A percentile compares a stretch with the other conserved stretches of the same genome.
Evolutionary conservation across 1,140 invertebrate genomes (phyloP).

Genomic region (Calliphora vicina): DNA sequence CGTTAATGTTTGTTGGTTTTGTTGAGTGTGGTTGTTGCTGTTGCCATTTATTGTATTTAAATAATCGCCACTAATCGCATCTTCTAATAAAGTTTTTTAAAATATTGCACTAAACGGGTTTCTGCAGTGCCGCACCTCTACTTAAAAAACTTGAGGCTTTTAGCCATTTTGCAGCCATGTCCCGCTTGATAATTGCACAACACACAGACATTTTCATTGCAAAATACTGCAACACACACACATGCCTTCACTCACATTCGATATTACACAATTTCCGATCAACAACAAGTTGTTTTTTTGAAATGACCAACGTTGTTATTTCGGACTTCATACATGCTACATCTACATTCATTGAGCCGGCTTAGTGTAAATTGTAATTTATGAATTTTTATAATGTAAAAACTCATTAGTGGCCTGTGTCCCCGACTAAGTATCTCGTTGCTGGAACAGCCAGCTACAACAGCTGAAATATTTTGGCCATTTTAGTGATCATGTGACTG

Average conservation of each 20-base stretch:
- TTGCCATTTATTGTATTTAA: not conserved
- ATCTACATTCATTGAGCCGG: conserved; percentile 37
- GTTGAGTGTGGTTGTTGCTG: not conserved
- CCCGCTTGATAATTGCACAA: no score
- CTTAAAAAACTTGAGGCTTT: not conserved
- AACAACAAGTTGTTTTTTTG: not conserved
- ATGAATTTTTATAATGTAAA: conserved; percentile 44
- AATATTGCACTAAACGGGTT: conserved; percentile 51
- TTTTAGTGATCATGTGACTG: not conserved
- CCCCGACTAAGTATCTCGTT: not conserved
- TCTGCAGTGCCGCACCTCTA: conserved; percentile 20
- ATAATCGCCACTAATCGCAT: conserved; percentile 3
- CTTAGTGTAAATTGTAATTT: conserved; percentile 56
- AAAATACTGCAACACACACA: not conserved
- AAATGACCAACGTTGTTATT: not conserved
- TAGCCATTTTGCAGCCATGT: conserved; percentile 10
- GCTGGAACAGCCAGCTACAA: not conserved
- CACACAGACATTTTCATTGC: no score
- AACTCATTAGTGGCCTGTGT: not conserved
- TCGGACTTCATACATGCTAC: no score
- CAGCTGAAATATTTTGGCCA: not conserved
- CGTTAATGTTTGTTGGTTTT: conserved; percentile 40
- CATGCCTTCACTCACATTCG: not conserved
- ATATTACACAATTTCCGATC: not conserved
- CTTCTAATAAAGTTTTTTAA: conserved; percentile 43